A percentile compares a stretch with the other conserved stretches of the same genome.
phyloP scores from a whole-genome alignment of 2,888 invertebrate genomes.

The Didymodactylos carnosus region DNA sequence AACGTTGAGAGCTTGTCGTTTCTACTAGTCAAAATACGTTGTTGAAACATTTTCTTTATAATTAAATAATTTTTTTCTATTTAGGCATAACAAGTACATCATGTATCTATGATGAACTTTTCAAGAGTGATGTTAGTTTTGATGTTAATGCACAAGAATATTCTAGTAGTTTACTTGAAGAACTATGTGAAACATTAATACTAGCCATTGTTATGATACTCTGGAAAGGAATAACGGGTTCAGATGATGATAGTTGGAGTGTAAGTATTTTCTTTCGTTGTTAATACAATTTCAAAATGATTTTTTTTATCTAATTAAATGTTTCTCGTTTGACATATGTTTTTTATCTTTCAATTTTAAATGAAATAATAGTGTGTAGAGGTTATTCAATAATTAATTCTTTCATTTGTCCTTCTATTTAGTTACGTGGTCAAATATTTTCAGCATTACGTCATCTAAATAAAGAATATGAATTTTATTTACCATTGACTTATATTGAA shows the following conservation, averaged over 20 bases:
- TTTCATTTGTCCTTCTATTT: constrained; percentile 12
- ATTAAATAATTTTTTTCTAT: neutral
- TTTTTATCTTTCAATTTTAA: no score
- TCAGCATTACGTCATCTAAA: constrained; percentile 43
- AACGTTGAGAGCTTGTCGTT: no score
- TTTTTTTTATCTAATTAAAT: no score
- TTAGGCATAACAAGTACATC: neutral
- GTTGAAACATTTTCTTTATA: neutral
- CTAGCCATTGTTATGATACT: constrained; percentile 39
- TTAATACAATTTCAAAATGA: no score
- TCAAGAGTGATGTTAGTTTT: no score
- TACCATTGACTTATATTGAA: constrained; percentile 41
- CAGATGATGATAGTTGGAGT: constrained; percentile 42
- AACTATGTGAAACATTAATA: neutral
- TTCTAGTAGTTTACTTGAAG: neutral
- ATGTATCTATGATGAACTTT: neutral
- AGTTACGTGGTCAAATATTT: constrained; percentile 44
- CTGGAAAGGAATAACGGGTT: constrained; percentile 44
- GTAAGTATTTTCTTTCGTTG: constrained; percentile 21
- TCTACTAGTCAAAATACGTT: no score
- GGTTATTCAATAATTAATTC: no score
- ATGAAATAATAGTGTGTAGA: no score
- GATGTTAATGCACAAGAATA: no score
- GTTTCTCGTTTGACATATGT: no score
- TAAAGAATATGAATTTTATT: constrained; percentile 41